Evolutionary conservation across 2,797 vertebrate genomes (phyloP), one percentile per base, ranked within the genome.

Genomic region (Hippoglossus hippoglossus): DNA sequence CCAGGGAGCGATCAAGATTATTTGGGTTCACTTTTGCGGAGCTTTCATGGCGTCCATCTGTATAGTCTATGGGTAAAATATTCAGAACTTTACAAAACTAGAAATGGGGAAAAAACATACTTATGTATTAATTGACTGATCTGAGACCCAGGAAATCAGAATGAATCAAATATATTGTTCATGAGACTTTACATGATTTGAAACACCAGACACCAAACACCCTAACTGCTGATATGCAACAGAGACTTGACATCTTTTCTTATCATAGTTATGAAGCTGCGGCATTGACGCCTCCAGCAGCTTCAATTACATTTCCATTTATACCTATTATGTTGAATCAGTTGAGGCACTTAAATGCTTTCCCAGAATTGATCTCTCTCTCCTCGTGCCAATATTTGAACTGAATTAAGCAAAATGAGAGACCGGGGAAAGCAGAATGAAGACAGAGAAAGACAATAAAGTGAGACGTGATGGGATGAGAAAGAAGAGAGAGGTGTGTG

Each of bases 401-500:
- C n/a, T n/a, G 22, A 49, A 63, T 49, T 50, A 11, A 60, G 67
- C 39, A 22, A 18, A 44, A 15, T 22, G 24, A 60, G 53, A 51
- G 36, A 22, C 5, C 3, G 10, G 9, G 13, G 0, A 9, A 61
- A 57, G 51, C 26, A 15, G 52, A 54, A 36, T 68, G 53, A 73
- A 44, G 59, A 68, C 22, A 12, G 7, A 19, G n/a, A 31, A 6
- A 22, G 31, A 67, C 56, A 72, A 64, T 22, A 39, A 51, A 65
- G 24, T 21, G 25, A 12, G 44, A 41, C 49, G 46, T 25, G 52
- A 21, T 50, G 31, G 52, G 46, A 28, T 31, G 16, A 52, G 31
- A 55, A 22, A 55, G 57, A 54, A 13, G 31, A 46, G 25, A 10
- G 21, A 4, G 49, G 28, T 28, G 59, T 78, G 70, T 51, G 59